Percentiles rank a stretch among this genome's conserved stretches.
phyloP scores from a whole-genome alignment of 2,797 vertebrate species.

The Anguilla megastoma region DNA sequence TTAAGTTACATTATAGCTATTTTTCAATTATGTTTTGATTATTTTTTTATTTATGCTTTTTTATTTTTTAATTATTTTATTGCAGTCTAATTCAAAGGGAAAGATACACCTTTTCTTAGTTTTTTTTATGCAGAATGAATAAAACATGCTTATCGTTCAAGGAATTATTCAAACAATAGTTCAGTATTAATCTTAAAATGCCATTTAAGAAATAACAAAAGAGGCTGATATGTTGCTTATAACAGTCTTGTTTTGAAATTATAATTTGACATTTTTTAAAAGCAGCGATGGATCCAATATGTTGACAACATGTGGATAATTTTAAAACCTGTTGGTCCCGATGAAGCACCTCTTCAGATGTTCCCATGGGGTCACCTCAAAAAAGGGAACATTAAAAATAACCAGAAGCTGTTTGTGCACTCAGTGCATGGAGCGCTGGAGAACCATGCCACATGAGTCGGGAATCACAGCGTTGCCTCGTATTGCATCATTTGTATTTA shows the following conservation, averaged over 20 bases:
- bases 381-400: neutral
- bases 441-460: neutral
- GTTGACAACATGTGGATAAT: neutral
- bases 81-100: neutral
- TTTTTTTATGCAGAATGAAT: neutral
- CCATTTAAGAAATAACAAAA: neutral
- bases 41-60: too few relatives aligned
- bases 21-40: too few relatives aligned
- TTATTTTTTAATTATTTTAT: neutral
- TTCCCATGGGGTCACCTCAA: neutral
- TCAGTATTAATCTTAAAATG: neutral
- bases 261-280: neutral
- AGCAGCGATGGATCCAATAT: neutral
- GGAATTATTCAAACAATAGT: neutral
- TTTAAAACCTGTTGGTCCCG: neutral
- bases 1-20: too few relatives aligned
- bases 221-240: neutral
- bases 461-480: neutral
- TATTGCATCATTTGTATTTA: constrained; percentile 10
- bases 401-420: neutral
- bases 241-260: neutral
- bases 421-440: neutral
- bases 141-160: neutral
- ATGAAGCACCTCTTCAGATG: neutral
- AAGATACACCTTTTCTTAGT: neutral